phyloP scores from a whole-genome alignment of 2,888 invertebrate species.

The Melanargia galathea region DNA sequence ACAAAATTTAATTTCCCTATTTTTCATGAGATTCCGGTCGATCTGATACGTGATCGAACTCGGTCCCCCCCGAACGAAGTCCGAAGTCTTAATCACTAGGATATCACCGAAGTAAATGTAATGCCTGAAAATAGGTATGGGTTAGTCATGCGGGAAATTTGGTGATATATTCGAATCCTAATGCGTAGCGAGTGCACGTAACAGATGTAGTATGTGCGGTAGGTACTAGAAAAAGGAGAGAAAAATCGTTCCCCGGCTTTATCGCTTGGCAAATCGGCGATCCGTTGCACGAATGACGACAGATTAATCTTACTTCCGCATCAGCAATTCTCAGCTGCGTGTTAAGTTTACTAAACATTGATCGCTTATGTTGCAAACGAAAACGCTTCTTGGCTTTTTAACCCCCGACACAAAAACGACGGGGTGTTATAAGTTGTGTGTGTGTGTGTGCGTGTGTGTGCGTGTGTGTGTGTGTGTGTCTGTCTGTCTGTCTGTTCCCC shows the following conservation, averaged over 20 bases:
- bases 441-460: too few relatives aligned
- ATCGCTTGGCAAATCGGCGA: slow-evolving; percentile 63
- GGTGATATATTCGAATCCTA: slow-evolving; percentile 20
- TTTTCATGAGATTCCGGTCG: too few relatives aligned
- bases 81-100: too few relatives aligned
- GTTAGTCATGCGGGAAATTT: slow-evolving; percentile 15
- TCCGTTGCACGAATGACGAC: slow-evolving; percentile 59
- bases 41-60: too few relatives aligned
- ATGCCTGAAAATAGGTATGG: slow-evolving; percentile 6
- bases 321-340: slow-evolving; percentile 41
- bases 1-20: too few relatives aligned
- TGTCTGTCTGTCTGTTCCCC: too few relatives aligned
- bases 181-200: slow-evolving; percentile 23
- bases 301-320: slow-evolving; percentile 59
- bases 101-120: too few relatives aligned
- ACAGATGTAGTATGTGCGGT: slow-evolving; percentile 19
- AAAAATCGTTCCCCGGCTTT: slow-evolving; percentile 56
- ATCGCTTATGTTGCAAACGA: not conserved
- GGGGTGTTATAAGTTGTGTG: too few relatives aligned
- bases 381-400: not conserved
- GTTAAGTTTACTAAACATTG: slow-evolving; percentile 22
- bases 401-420: too few relatives aligned
- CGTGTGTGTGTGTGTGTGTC: too few relatives aligned
- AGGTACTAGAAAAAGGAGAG: slow-evolving; percentile 28
- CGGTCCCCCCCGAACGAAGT: too few relatives aligned